A percentile compares a stretch with the other conserved stretches of the same genome.
These are phyloP conservation scores for Oscheius sp. DNA, from an alignment of 2,888 invertebrate genomes.

Conservation along the genomic window DNA sequence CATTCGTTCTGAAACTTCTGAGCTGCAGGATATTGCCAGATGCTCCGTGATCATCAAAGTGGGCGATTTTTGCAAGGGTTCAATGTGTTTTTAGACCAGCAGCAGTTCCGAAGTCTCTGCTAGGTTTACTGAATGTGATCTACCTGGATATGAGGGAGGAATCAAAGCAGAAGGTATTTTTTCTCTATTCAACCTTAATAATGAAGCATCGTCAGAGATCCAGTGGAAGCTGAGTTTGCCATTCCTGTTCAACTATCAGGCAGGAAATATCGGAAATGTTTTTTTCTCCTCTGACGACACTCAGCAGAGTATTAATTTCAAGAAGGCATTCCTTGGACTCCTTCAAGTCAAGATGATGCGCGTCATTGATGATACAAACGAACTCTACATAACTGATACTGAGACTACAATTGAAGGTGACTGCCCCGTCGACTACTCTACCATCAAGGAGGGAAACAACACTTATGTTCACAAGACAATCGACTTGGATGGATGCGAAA, in stretches of 20 bases:
- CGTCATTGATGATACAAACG: background rate
- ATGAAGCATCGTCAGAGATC: background rate
- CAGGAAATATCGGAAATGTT: background rate
- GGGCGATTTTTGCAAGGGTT: too few relatives aligned
- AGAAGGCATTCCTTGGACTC: background rate
- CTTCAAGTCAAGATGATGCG: conserved; percentile 5
- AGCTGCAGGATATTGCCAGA: too few relatives aligned
- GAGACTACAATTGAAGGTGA: conserved; percentile 63
- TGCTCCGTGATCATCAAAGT: too few relatives aligned
- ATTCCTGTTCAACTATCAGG: background rate
- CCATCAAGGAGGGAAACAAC: conserved; percentile 32
- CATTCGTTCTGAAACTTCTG: too few relatives aligned
- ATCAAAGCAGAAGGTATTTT: background rate
- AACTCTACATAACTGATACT: too few relatives aligned
- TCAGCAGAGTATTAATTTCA: background rate
- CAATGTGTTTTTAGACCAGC: too few relatives aligned
- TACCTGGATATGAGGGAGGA: too few relatives aligned
- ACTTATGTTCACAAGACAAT: conserved; percentile 58
- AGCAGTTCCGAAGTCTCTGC: too few relatives aligned
- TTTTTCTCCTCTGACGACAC: background rate
- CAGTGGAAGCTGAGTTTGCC: background rate
- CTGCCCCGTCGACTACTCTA: conserved; percentile 53
- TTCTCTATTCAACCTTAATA: background rate
- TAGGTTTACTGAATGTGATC: too few relatives aligned
- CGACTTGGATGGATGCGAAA: conserved; percentile 71